Base-by-base conservation (phyloP, 2,888 invertebrate species). In the Notocelia uddmanniana region DNA sequence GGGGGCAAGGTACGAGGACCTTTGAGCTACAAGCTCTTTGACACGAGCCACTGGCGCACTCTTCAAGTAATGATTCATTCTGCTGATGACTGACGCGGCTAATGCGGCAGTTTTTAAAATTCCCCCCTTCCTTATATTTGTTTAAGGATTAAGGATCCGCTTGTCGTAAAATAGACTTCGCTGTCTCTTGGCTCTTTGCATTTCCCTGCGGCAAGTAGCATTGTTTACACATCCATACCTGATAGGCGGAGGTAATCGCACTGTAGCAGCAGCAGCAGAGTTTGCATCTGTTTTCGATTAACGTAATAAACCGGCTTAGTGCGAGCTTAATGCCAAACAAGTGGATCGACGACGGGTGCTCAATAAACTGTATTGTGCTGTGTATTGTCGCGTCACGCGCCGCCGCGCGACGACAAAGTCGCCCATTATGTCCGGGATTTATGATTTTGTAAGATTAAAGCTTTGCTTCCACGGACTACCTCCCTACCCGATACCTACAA, bases 1-100 rank as follows among this genome's bases (percentile, higher is more conserved):
- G 75, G 76, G 79, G 79, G 75, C 70, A 67, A 75, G 79, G 77
- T 85, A 90, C 82, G 90, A 91, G 92, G 89, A 91, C 92, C 89
- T 92, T 91, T 91, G 90, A 92, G 91, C 92, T 90, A 84, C 88
- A 88, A 85, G 88, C 92, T 91, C 92, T 93, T 93, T 92, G 92
- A 92, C 92, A 92, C 93, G 91, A 92, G 91, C 91, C 90, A 92
- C 92, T 91, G 90, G 86, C 91, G 91, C 87, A 89, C 93, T 92
- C 93, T 93, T 93, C 92, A 93, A 93, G 92, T 93, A 93, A 93
- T 93, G 93, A 93, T 93, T 92, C 92, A 93, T 92, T 93, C 92
- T 92, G 86, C 90, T 92, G 93, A 92, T 92, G 92, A 92, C 88
- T 92, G 91, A 91, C 91, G 89, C 90, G 83, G 92, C 92, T 93